Conservation (phyloP, 2,888 invertebrate species). For the Seira musarum region DNA sequence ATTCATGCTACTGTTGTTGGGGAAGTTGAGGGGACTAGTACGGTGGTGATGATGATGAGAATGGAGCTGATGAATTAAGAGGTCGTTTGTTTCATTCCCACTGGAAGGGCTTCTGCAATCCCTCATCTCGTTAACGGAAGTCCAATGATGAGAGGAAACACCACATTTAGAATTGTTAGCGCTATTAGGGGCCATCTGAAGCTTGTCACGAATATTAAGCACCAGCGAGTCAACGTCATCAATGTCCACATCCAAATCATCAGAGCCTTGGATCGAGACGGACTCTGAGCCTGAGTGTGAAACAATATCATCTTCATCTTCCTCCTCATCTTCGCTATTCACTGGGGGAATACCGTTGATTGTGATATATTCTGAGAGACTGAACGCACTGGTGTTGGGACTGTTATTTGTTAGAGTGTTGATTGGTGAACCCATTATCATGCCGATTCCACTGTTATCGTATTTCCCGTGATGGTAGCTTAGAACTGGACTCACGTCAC, state of each 20-base stretch:
- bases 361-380: conserved; percentile 60
- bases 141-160: conserved; percentile 25
- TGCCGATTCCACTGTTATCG: conserved; percentile 51
- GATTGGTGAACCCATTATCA: conserved; percentile 54
- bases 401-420: conserved; percentile 60
- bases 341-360: conserved; percentile 62
- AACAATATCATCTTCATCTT: conserved; percentile 60
- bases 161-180: conserved; percentile 23
- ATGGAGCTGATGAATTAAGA: conserved; percentile 42
- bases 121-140: conserved; percentile 29
- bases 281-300: conserved; percentile 63
- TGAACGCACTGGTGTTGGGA: conserved; percentile 58
- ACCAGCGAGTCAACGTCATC: conserved; percentile 68
- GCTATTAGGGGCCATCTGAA: conserved; percentile 63
- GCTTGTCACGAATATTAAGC: conserved; percentile 66
- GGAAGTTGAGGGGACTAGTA: conserved; percentile 54
- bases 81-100: conserved; percentile 35
- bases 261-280: conserved; percentile 61
- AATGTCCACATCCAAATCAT: conserved; percentile 65
- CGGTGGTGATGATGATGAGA: conserved; percentile 16
- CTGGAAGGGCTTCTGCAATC: conserved; percentile 35
- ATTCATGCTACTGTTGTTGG: conserved; percentile 37
- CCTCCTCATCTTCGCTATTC: conserved; percentile 65
- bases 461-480: conserved; percentile 59
- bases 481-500: conserved; percentile 58